phyloP scores from a whole-genome alignment of 30 jellyfish, hydroid and myxozoan species.

The Haliclystus octoradiatus region DNA sequence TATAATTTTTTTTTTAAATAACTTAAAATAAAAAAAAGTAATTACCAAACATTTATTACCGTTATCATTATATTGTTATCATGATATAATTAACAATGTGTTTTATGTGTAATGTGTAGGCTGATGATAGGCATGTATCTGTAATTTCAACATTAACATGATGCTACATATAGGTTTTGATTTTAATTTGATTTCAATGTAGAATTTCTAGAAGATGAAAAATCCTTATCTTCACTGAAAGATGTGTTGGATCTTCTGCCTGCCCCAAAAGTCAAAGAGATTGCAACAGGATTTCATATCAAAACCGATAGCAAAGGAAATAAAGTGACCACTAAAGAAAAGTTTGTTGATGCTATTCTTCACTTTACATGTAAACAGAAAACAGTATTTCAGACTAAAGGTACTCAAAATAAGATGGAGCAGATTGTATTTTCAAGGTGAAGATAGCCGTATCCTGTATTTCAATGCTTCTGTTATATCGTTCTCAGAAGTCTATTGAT shows the following conservation, averaged over 20 bases:
- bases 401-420: neutral
- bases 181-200: neutral
- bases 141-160: too few relatives aligned
- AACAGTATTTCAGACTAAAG: neutral
- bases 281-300: constrained; percentile 30
- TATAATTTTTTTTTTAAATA: too few relatives aligned
- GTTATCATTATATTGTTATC: too few relatives aligned
- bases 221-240: constrained; percentile 9
- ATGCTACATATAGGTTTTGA: neutral
- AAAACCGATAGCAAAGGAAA: constrained; percentile 16
- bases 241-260: constrained; percentile 30
- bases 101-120: too few relatives aligned
- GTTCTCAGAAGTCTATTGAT: too few relatives aligned
- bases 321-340: constrained; percentile 27
- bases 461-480: too few relatives aligned
- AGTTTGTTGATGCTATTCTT: constrained; percentile 15
- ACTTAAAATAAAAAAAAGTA: too few relatives aligned
- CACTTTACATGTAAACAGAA: neutral
- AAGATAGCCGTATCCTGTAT: too few relatives aligned
- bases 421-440: too few relatives aligned
- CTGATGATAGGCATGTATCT: too few relatives aligned
- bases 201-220: constrained; percentile 39
- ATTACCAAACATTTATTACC: too few relatives aligned
- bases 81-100: too few relatives aligned
- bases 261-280: constrained; percentile 43